Evolutionary conservation across 2,113 vertebrate species (phyloP), one percentile per base, ranked within the genome.

Genomic region (Panthera tigris): DNA sequence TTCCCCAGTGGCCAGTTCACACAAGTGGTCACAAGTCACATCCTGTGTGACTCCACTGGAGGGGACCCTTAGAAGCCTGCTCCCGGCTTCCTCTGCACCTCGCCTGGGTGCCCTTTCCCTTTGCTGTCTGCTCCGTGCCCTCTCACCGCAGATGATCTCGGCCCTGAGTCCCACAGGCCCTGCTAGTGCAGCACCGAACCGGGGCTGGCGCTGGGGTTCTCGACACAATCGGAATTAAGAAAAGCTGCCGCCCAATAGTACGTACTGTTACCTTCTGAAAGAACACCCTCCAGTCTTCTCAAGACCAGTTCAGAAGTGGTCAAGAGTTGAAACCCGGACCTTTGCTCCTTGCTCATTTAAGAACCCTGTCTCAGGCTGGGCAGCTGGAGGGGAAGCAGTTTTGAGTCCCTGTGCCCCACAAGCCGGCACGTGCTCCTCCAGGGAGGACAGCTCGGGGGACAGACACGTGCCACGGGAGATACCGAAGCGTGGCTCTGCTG

Each of bases 21-120:
- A 19, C 2, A 0, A n/a, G 12, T 4, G 1, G 19, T 48, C 63
- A 31, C 18, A 5, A 15, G 33, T 8, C 31, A 16, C n/a, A 5
- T n/a, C n/a, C 81, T 79, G n/a, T 27, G 52, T 1, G 33, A 33
- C 83, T 57, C 31, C 88, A 16, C 31, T 2, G n/a, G 36, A 31
- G 41, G n/a, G 45, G 68, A 18, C 33, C 7, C 39, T 78, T 27
- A n/a, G 80, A 13, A 4, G 55, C 27, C 4, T 1, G 1, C 4
- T 7, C 14, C 81, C 19, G 23, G 16, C 23, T 6, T 50, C 74
- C 76, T 15, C 2, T 10, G 7, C 36, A 13, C 33, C 16, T 9
- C 0, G 3, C 21, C 11, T 4, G 16, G 0, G 15, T 3, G 3
- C 69, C 33, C 6, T 48, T 16, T 11, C 50, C 68, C 85, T 55